These are phyloP conservation scores for Chydorus sphaericus DNA, from an alignment of 2,888 invertebrate genomes.

Conservation along the genomic window DNA sequence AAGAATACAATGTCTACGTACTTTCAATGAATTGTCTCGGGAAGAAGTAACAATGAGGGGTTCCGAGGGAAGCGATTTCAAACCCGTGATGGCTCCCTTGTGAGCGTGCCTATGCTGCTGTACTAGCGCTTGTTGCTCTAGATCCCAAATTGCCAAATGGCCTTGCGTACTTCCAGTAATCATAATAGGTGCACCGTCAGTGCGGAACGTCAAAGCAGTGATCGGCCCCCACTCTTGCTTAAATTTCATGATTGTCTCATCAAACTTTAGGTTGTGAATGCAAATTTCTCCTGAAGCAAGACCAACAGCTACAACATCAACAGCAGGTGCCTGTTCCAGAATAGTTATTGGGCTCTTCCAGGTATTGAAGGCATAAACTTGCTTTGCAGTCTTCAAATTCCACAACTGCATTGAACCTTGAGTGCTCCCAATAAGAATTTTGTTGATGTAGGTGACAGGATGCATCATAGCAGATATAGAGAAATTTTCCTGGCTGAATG, in stretches of 20 bases:
- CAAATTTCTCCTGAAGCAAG: constrained; percentile 65
- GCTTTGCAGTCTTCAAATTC: constrained; percentile 65
- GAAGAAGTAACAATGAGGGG: constrained; percentile 82
- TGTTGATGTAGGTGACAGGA: constrained; percentile 88
- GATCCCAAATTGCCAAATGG: constrained; percentile 84
- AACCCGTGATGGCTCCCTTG: constrained; percentile 52
- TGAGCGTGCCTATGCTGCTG: constrained; percentile 73
- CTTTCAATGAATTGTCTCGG: constrained; percentile 81
- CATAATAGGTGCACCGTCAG: constrained; percentile 74
- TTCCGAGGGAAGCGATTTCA: constrained; percentile 72
- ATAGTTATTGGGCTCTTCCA: constrained; percentile 56
- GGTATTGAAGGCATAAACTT: constrained; percentile 59
- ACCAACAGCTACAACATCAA: constrained; percentile 83
- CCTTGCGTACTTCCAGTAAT: constrained; percentile 67
- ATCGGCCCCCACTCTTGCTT: constrained; percentile 84
- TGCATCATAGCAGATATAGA: constrained; percentile 69
- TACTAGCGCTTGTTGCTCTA: constrained; percentile 54
- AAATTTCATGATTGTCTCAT: constrained; percentile 68
- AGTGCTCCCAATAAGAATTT: constrained; percentile 70
- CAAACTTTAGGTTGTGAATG: constrained; percentile 72
- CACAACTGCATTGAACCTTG: constrained; percentile 76
- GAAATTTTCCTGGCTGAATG: constrained; percentile 45
- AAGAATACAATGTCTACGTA: constrained; percentile 26
- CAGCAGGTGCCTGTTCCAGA: constrained; percentile 66
- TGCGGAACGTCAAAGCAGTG: constrained; percentile 67